Conservation (phyloP, 2,888 invertebrate species). For the Drosophila peninsularis region DNA sequence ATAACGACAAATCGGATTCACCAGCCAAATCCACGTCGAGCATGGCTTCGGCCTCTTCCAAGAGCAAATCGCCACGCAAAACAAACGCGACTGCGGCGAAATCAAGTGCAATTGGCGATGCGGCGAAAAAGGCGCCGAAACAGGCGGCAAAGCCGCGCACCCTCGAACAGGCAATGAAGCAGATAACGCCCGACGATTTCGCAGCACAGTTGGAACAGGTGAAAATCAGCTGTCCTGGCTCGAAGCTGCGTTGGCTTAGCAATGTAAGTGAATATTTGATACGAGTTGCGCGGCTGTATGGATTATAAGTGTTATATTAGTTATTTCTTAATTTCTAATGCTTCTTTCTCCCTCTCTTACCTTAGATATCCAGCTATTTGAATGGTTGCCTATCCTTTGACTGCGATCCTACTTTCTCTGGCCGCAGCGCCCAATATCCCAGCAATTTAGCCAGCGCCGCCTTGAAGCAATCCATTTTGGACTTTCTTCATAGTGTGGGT, state of each 20-base stretch:
- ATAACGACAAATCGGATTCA: slow-evolving; percentile 42
- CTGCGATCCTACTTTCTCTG: slow-evolving; percentile 80
- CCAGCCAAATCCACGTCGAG: slow-evolving; percentile 68
- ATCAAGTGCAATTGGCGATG: slow-evolving; percentile 3
- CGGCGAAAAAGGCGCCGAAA: slow-evolving; percentile 22
- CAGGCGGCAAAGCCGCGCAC: slow-evolving; percentile 70
- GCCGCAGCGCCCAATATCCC: slow-evolving; percentile 81
- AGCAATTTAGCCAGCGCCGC: slow-evolving; percentile 73
- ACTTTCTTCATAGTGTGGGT: slow-evolving; percentile 87
- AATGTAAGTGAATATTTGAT: slow-evolving; percentile 86
- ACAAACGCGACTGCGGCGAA: slow-evolving; percentile 29
- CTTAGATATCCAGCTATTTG: slow-evolving; percentile 77
- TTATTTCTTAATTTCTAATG: not conserved
- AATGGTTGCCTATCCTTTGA: slow-evolving; percentile 78
- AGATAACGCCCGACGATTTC: slow-evolving; percentile 87
- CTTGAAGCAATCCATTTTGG: slow-evolving; percentile 67
- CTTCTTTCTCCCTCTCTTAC: not conserved
- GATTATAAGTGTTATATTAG: not conserved
- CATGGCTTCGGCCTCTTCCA: slow-evolving; percentile 51
- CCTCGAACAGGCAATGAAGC: slow-evolving; percentile 79
- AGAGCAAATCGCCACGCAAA: slow-evolving; percentile 47
- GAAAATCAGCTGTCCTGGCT: slow-evolving; percentile 88
- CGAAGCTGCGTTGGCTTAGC: slow-evolving; percentile 90
- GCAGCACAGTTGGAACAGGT: slow-evolving; percentile 86
- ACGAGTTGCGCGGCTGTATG: not conserved